Percentiles rank a stretch among this genome's conserved stretches.
Conservation (phyloP, 1,140 invertebrate species). For the Anastatus disparis region DNA sequence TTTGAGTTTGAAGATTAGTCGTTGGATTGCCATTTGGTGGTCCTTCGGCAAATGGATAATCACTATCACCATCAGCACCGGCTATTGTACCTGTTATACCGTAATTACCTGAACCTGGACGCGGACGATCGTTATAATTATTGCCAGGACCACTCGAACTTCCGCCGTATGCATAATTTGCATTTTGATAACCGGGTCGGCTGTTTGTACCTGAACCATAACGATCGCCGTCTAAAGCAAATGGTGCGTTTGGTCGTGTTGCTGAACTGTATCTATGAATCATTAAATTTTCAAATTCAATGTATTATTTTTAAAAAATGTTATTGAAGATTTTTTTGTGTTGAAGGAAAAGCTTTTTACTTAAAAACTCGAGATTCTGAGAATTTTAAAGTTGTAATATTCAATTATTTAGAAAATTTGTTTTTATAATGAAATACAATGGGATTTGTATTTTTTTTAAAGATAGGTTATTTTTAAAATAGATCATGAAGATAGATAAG, state of each 20-base stretch:
- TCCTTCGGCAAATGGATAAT: slow-evolving; percentile 23
- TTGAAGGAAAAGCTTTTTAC: too few relatives aligned
- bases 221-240: neutral
- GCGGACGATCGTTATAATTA: too few relatives aligned
- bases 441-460: too few relatives aligned
- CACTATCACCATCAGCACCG: neutral
- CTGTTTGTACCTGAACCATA: slow-evolving; percentile 11
- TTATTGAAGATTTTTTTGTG: too few relatives aligned
- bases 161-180: slow-evolving; percentile 2
- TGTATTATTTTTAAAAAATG: too few relatives aligned
- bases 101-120: slow-evolving; percentile 9
- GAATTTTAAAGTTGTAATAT: too few relatives aligned
- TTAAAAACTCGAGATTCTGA: too few relatives aligned
- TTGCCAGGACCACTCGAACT: neutral
- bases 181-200: slow-evolving; percentile 18
- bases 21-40: neutral
- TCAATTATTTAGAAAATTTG: too few relatives aligned
- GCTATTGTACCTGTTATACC: neutral
- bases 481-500: too few relatives aligned
- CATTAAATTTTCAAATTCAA: too few relatives aligned
- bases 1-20: slow-evolving; percentile 30
- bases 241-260: neutral
- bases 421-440: too few relatives aligned
- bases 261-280: neutral
- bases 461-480: too few relatives aligned